Conservation (phyloP, 1,140 invertebrate genomes). For the Drosophila murphyi region DNA sequence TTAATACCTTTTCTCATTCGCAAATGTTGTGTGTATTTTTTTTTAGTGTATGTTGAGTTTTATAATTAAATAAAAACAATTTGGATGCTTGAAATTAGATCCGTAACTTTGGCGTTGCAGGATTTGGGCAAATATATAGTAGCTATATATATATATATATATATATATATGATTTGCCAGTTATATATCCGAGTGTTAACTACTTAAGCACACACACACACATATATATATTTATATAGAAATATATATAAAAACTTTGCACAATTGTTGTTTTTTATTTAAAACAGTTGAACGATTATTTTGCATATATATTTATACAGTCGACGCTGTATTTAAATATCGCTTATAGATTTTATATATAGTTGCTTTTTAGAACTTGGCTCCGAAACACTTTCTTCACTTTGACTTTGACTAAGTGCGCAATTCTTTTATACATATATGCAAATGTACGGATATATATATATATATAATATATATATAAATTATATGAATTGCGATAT, state of each 20-base stretch:
- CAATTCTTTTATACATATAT: conserved; percentile 9
- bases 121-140: conserved; percentile 15
- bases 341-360: conserved; percentile 21
- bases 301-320: conserved; percentile 4
- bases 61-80: conserved; percentile 47
- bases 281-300: conserved; percentile 35
- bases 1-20: conserved; percentile 77
- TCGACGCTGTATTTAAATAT: conserved; percentile 29
- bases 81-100: conserved; percentile 65
- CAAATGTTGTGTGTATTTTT: conserved; percentile 31
- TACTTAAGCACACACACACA: conserved; percentile 32
- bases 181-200: conserved; percentile 14
- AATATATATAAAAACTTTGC: conserved; percentile 10
- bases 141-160: conserved; percentile 6
- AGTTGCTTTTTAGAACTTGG: conserved; percentile 17
- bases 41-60: conserved; percentile 33
- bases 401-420: neutral
- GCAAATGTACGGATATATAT: neutral
- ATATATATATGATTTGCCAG: conserved; percentile 6
- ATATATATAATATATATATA: neutral
- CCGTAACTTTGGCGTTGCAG: conserved; percentile 69
- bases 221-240: neutral
- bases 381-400: conserved; percentile 21
- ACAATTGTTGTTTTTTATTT: conserved; percentile 53
- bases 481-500: neutral